Base-by-base conservation (phyloP, 2,888 invertebrate genomes). In the Euplagia quadripunctaria region DNA sequence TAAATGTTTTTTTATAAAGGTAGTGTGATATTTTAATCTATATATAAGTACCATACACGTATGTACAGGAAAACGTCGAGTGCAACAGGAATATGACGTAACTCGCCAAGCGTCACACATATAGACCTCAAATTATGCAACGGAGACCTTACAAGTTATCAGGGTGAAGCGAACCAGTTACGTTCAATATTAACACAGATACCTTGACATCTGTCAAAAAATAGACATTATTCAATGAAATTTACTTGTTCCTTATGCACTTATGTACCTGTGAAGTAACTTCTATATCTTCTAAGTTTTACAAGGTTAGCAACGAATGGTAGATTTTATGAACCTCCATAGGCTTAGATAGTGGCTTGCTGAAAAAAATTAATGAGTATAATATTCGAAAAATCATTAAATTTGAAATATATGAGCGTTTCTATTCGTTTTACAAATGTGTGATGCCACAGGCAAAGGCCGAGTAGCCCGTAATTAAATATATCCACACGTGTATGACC, bases 181-280 rank as follows among this genome's bases (percentile, higher is more conserved):
- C 70, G 70, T 73, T 64, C 71, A 74, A 68, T 66, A 64, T 14
- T 65, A 42, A 70, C n/a, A 64, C 20, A 31, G 68, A 14, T 61
- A 68, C 85, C 83, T 84, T 85, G 85, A 84, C 83, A 82, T 80
- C 69, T 80, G 85, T 82, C 79, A 81, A 82, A 80, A 76, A 68
- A 31, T 42, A 64, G 20, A 64, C 42, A 20, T 49, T 20, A 71
- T 51, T 67, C 1, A 52, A 63, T 16, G 43, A 42, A 67, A 52
- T 65, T 71, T 43, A 43, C 66, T 5, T 14, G 14, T 31, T 31
- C 61, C 31, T 61, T 31, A 58, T 4, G 4, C 14, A 31, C 31
- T 31, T 31, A 31, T 31, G 31, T 61, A 31, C 12, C 31, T 31
- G 61, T 31, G 43, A 31, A 31, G 31, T 31, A 31, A 31, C 31